Evolutionary conservation across 2,113 vertebrate species (phyloP).

Genomic region (Antigone vipio): DNA sequence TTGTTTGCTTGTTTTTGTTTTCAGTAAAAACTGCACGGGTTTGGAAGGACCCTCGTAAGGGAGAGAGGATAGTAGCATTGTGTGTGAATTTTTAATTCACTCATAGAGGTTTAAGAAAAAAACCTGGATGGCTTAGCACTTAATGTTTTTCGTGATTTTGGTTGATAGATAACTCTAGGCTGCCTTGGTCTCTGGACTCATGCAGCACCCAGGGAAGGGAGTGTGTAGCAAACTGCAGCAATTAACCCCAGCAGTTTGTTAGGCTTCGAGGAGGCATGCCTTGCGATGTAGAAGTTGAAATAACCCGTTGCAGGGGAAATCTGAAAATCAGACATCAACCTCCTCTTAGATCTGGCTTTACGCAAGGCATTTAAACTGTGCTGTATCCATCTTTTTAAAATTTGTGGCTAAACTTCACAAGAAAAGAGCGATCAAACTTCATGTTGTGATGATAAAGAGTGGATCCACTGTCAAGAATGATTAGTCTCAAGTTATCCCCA

Average conservation of each 20-base stretch:
- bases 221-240: fast-evolving
- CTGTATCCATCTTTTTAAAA: not conserved
- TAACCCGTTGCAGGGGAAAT: not conserved
- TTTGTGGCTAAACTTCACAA: not conserved
- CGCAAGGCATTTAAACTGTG: not conserved
- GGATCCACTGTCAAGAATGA: not conserved
- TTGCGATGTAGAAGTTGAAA: not conserved
- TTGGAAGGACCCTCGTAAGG: not conserved
- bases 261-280: not conserved
- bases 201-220: not conserved
- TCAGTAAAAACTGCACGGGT: not conserved
- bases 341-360: not conserved
- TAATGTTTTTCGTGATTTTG: not conserved
- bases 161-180: not conserved
- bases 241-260: not conserved
- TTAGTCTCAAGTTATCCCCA: not conserved
- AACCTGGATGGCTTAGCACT: not conserved
- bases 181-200: not conserved
- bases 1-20: not conserved
- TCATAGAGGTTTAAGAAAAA: not conserved
- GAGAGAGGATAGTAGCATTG: not conserved
- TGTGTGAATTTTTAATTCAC: not conserved
- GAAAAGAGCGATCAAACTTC: not conserved
- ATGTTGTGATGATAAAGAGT: not conserved
- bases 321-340: not conserved